Evolutionary conservation across 2,888 invertebrate genomes (phyloP), one percentile per base, ranked within the genome.

Genomic region (Polymixis lichenea): DNA sequence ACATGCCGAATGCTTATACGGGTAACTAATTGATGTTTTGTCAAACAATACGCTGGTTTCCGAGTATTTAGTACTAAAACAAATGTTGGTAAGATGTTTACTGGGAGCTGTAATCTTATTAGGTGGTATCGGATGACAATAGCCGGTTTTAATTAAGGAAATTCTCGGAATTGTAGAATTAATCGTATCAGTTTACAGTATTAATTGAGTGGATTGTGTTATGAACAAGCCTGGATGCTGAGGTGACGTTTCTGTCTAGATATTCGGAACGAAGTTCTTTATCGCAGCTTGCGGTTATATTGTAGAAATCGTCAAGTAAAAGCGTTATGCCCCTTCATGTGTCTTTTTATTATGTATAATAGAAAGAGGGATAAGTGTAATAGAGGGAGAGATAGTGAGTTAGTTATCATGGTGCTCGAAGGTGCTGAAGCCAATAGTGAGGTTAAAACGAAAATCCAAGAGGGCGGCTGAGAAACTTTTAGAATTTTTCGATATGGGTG

Each of bases 1-100:
- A 67, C 61, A 68, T 68, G 62, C 22, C 1, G 43, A 67, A 70
- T 72, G 69, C 67, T 76, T 79, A 79, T 75, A 72, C 46, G 55
- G n/a, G n/a, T 53, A 74, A 78, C 87, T 79, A 87, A 84, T 82
- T 85, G 60, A 55, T 82, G 77, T 87, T 87, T 76, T 79, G 79
- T 67, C 65, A 82, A 85, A 77, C 82, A 76, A 86, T 71, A 72
- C 69, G 60, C 38, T 17, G 9, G 28, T 73, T 79, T 11, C 67
- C 55, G 60, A 17, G 75, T 71, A 84, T 82, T 83, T 80, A 32
- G 60, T 53, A 38, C 53, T 15, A 28, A 82, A 70, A 66, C 69
- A 69, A 71, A 80, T 74, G 73, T 46, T n/a, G 51, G 61, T 17
- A 61, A 72, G 25, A 53, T 75, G 71, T 78, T 79, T 73, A 56